These are phyloP conservation scores for Zosterops japonicus DNA, from an alignment of 2,113 vertebrate species.

Conservation along the genomic window DNA sequence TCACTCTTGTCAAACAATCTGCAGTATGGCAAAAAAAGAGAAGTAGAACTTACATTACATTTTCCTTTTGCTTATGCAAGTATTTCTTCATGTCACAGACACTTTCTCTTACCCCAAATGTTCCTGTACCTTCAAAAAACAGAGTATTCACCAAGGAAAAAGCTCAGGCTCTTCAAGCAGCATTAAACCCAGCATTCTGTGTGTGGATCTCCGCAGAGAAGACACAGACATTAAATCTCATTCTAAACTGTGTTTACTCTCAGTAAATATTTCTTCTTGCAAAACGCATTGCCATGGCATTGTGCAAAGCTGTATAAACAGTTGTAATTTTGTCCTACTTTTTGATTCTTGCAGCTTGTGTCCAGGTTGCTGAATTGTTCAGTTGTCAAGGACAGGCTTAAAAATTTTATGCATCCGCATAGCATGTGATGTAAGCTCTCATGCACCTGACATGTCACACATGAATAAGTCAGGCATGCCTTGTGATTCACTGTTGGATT, in stretches of 20 bases:
- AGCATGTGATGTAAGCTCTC: slow-evolving; percentile 56
- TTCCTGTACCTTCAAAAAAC: neutral
- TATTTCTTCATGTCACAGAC: neutral
- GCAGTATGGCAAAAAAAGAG: neutral
- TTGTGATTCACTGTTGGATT: slow-evolving; percentile 12
- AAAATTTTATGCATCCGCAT: slow-evolving; percentile 61
- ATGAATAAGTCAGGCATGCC: slow-evolving; percentile 20
- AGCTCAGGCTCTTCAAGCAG: neutral
- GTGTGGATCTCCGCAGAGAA: neutral
- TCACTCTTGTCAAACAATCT: neutral
- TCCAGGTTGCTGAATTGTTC: slow-evolving; percentile 51
- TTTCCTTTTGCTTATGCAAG: neutral
- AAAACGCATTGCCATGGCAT: slow-evolving; percentile 16
- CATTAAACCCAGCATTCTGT: neutral
- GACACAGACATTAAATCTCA: slow-evolving; percentile 22
- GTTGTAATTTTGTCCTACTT: slow-evolving; percentile 57
- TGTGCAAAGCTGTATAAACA: slow-evolving; percentile 47
- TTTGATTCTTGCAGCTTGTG: slow-evolving; percentile 46
- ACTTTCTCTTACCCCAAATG: neutral
- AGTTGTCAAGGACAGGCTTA: slow-evolving; percentile 65
- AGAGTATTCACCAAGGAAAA: neutral
- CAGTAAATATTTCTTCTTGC: slow-evolving; percentile 43
- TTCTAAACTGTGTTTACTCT: slow-evolving; percentile 46
- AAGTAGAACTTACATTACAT: neutral
- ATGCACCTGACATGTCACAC: slow-evolving; percentile 57